Evolutionary conservation across 2,113 vertebrate genomes (phyloP), one percentile per base, ranked within the genome.

Genomic region (Carassius auratus): DNA sequence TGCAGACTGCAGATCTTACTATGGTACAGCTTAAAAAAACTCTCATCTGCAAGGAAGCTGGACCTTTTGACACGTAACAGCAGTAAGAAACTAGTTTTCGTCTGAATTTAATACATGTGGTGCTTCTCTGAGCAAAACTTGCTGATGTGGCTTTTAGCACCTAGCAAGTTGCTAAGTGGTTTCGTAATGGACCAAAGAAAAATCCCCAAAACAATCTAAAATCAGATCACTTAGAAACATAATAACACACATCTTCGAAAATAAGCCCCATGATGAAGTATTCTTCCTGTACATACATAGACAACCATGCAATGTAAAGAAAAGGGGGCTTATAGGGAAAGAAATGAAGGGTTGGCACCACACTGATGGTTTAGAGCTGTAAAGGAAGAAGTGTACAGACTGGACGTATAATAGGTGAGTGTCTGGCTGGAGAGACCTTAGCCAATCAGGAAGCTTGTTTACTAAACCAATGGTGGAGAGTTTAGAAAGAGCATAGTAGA

Each of bases 321-420:
- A 93, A 89, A 93, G 90, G n/a, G 78, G 48, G 84, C 90, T 91
- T 92, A 91, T 89, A 73, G 90, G 79, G 61, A 66, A 57, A 19
- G 86, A 84, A 83, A 92, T 94, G 91, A 94, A 93, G 91, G 92
- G 91, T 93, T 94, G 94, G 94, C 93, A 92, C 77, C n/a, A 13
- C 57, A 15, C 0, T 5, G 13, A 17, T 38, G 42, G 89, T 90
- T 89, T 87, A 89, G 14, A 55, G 88, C 85, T 89, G 90, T 75
- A 45, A 42, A 14, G n/a, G 87, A 26, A 26, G 86, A 90, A 92
- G 91, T 90, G 89, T 88, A 76, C 85, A 0, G 85, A n/a, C 77
- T 14, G 86, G 83, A 87, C 89, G 88, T 89, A 92, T 89, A 92
- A 90, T 90, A 88, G 86, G 87, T 88, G 89, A 90, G 90, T 88